Evolutionary conservation across 2,888 invertebrate species (phyloP).

Genomic region (Drosophila fungiperda): DNA sequence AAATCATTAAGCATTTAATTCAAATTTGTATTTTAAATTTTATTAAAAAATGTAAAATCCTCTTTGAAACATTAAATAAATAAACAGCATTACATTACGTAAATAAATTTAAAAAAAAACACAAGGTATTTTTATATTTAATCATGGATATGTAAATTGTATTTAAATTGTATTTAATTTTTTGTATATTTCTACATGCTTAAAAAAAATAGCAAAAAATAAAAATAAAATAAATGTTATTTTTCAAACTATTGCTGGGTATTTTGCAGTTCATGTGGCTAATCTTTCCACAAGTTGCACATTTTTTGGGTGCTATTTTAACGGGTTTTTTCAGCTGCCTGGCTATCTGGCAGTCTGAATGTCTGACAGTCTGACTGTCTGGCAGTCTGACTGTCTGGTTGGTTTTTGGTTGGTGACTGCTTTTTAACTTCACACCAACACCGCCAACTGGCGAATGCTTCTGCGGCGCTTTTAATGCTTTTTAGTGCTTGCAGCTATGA

Average conservation of each 20-base stretch:
- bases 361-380: slow-evolving; percentile 11
- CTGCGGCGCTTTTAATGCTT: slow-evolving; percentile 59
- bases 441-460: slow-evolving; percentile 57
- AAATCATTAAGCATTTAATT: too few relatives aligned
- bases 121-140: not conserved
- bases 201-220: too few relatives aligned
- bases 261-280: slow-evolving; percentile 5
- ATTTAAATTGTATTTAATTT: not conserved
- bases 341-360: slow-evolving; percentile 6
- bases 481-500: slow-evolving; percentile 51
- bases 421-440: slow-evolving; percentile 66
- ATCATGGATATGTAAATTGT: not conserved
- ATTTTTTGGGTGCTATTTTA: slow-evolving; percentile 56
- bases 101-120: not conserved
- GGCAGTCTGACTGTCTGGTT: slow-evolving; percentile 16
- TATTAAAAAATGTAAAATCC: not conserved
- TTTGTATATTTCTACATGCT: not conserved
- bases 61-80: not conserved
- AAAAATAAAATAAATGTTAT: too few relatives aligned
- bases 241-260: slow-evolving; percentile 11
- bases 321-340: slow-evolving; percentile 73
- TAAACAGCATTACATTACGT: not conserved
- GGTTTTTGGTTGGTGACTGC: slow-evolving; percentile 49
- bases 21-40: too few relatives aligned
- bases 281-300: slow-evolving; percentile 2